Evolutionary conservation across 35 echinoderm and acorn worm genomes (phyloP), one percentile per base, ranked within the genome.

Genomic region (Ophioderma brevispina): DNA sequence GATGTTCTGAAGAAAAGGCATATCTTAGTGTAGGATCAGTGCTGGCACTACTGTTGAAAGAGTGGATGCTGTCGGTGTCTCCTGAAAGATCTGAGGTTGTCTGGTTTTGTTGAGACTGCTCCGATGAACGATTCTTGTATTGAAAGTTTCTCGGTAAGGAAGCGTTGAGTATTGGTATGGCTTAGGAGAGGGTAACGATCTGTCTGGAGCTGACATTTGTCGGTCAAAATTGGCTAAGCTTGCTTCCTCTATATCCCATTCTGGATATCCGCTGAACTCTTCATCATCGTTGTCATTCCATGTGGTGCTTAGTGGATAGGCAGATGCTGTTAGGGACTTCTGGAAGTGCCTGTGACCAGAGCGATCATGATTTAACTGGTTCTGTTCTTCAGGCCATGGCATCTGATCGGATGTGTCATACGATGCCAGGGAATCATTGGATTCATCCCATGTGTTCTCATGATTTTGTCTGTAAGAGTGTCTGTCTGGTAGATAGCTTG

Each of bases 61-160:
- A n/a, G n/a, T n/a, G n/a, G n/a, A n/a, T n/a, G n/a, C n/a, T n/a
- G n/a, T n/a, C n/a, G n/a, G n/a, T n/a, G n/a, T n/a, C n/a, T n/a
- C n/a, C n/a, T n/a, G n/a, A n/a, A n/a, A n/a, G n/a, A n/a, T n/a
- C n/a, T n/a, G n/a, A n/a, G n/a, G n/a, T n/a, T n/a, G n/a, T n/a
- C n/a, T n/a, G n/a, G n/a, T n/a, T 30, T 70, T 6, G 59, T 46
- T 46, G 41, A 8, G 41, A 46, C 4, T 46, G 41, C 17, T 8
- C 41, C 4, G 41, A 17, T 70, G 59, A 25, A 70, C 10, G 28
- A 8, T 70, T 25, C 28, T 70, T 70, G 59, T 70, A 70, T 25
- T 70, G 59, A 70, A 70, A 70, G 59, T 70, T 70, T 30, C 59
- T 70, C n/a, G 59, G 59, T 70, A 70, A 70, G 10, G 59, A 70